Conservation (phyloP, 2,888 invertebrate species). For the Chaitophorus viminalis region DNA sequence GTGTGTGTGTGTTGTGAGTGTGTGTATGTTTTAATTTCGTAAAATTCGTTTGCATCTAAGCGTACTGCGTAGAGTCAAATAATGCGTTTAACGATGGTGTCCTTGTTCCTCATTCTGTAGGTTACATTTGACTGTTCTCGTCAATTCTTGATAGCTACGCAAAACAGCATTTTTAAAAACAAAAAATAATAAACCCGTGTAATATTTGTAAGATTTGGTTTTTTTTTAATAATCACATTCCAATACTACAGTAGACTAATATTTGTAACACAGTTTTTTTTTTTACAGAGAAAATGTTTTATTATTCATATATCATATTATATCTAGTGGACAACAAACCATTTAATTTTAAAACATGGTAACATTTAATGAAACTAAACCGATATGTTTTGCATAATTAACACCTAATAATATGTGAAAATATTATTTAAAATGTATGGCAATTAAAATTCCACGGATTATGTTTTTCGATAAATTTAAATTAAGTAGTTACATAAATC, state of each 20-base stretch:
- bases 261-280: constrained; percentile 35
- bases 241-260: constrained; percentile 57
- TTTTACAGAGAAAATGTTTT: constrained; percentile 39
- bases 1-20: too few relatives aligned
- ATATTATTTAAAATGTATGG: constrained; percentile 3
- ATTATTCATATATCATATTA: constrained; percentile 5
- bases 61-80: constrained; percentile 50
- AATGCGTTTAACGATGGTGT: constrained; percentile 45
- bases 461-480: neutral
- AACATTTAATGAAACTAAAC: constrained; percentile 42
- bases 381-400: constrained; percentile 50
- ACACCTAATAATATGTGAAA: constrained; percentile 12
- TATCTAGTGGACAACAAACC: constrained; percentile 51
- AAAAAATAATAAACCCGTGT: constrained; percentile 50
- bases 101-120: constrained; percentile 31
- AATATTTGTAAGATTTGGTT: constrained; percentile 14
- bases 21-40: constrained; percentile 26
- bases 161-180: constrained; percentile 52
- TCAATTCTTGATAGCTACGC: constrained; percentile 61
- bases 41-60: constrained; percentile 55
- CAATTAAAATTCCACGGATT: constrained; percentile 1
- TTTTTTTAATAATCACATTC: constrained; percentile 50
- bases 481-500: constrained; percentile 37
- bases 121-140: constrained; percentile 61
- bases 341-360: constrained; percentile 43